Percentiles rank a stretch among this genome's conserved stretches.
Conservation (phyloP, 2,888 invertebrate species). For the Ennomos fuscantarius region DNA sequence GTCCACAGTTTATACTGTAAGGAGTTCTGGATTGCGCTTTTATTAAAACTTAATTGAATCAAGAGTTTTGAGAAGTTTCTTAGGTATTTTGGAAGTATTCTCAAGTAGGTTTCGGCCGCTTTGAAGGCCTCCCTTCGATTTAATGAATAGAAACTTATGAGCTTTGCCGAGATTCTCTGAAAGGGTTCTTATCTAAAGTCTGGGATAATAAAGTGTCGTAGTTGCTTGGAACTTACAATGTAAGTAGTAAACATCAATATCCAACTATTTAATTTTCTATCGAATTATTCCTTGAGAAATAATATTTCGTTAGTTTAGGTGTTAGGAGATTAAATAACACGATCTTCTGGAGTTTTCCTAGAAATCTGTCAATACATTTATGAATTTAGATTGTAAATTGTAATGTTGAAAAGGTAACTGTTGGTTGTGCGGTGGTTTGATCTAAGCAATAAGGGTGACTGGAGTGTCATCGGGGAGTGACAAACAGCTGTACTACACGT, state of each 20-base stretch:
- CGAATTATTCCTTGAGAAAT: no score
- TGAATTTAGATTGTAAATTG: constrained; percentile 48
- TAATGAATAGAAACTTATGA: constrained; percentile 17
- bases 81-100: constrained; percentile 36
- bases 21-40: constrained; percentile 47
- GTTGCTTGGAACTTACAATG: no score
- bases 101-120: constrained; percentile 29
- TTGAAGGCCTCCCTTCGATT: constrained; percentile 22
- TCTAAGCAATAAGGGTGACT: constrained; percentile 50
- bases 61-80: constrained; percentile 37
- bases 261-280: no score
- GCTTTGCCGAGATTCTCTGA: neutral
- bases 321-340: no score
- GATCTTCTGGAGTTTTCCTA: neutral
- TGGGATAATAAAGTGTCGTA: no score
- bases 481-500: constrained; percentile 51
- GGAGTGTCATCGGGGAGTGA: constrained; percentile 47
- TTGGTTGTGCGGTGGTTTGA: constrained; percentile 40
- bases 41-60: constrained; percentile 58
- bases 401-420: constrained; percentile 36
- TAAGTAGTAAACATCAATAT: no score
- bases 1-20: constrained; percentile 48
- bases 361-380: constrained; percentile 40
- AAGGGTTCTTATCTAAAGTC: neutral
- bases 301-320: no score